These are phyloP conservation scores for Conus betulinus DNA, from an alignment of 1,140 invertebrate species.

Conservation along the genomic window DNA sequence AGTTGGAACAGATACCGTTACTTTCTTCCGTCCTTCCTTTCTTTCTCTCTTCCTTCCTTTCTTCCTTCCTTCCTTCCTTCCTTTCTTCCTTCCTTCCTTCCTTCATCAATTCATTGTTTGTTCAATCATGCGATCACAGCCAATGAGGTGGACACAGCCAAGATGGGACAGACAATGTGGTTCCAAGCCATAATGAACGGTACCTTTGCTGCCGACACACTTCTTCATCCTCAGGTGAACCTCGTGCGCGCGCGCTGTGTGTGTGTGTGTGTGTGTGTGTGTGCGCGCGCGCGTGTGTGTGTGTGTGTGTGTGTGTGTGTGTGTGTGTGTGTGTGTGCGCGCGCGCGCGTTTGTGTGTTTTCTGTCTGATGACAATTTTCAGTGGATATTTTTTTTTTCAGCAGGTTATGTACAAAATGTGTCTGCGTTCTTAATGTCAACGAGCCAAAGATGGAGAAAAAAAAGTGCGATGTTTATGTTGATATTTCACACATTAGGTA, in stretches of 20 bases:
- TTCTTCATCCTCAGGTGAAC: slow-evolving; percentile 84
- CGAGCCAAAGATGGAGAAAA: too few species aligned
- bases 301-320: slow-evolving; percentile 12
- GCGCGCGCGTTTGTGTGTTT: neutral
- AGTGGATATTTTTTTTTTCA: too few species aligned
- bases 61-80: too few species aligned
- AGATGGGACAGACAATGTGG: slow-evolving; percentile 41
- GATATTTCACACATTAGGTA: too few species aligned
- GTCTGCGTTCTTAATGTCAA: too few species aligned
- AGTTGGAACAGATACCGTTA: too few species aligned
- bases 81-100: too few species aligned
- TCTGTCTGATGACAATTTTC: neutral
- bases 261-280: slow-evolving; percentile 27
- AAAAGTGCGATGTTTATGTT: too few species aligned
- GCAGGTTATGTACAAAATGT: too few species aligned
- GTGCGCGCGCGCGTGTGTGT: slow-evolving; percentile 3
- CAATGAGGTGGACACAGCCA: slow-evolving; percentile 46
- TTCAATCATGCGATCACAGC: slow-evolving; percentile 27
- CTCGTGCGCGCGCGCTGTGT: neutral
- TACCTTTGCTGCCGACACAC: slow-evolving; percentile 91
- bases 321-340: neutral
- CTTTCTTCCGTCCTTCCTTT: too few species aligned
- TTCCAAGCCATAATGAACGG: slow-evolving; percentile 80
- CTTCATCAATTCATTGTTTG: too few species aligned
- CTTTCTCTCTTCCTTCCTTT: too few species aligned